A percentile compares a stretch with the other conserved stretches of the same genome.
phyloP scores from a whole-genome alignment of 2,888 invertebrate genomes.

The Melangyna quadrimaculata region DNA sequence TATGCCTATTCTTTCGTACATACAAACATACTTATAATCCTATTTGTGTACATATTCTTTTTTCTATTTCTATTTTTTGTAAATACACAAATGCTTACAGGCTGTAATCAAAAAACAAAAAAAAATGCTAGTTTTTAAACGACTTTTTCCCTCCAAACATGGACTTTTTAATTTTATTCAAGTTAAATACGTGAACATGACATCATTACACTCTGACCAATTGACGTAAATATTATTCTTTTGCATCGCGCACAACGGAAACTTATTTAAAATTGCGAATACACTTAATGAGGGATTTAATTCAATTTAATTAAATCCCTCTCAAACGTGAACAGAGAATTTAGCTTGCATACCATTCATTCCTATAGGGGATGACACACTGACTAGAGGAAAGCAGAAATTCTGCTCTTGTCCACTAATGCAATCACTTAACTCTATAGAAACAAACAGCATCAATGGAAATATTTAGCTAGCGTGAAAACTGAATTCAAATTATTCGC shows the following conservation, averaged over 20 bases:
- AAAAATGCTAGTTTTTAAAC: background rate
- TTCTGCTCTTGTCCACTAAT: constrained; percentile 46
- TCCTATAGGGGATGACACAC: constrained; percentile 41
- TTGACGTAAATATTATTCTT: constrained; percentile 19
- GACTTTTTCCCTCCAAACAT: background rate
- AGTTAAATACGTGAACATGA: constrained; percentile 34
- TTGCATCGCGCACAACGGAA: constrained; percentile 50
- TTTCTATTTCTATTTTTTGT: background rate
- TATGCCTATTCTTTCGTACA: no score
- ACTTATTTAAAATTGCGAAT: constrained; percentile 59
- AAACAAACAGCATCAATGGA: constrained; percentile 47
- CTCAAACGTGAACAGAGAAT: constrained; percentile 61
- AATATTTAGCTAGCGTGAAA: constrained; percentile 39
- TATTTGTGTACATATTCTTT: no score
- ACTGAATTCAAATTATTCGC: constrained; percentile 2
- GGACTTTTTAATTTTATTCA: constrained; percentile 16
- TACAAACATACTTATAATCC: no score
- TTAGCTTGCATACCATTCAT: constrained; percentile 36
- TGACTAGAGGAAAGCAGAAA: constrained; percentile 49
- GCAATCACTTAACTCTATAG: constrained; percentile 52
- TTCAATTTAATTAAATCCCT: constrained; percentile 68
- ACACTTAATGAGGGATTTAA: constrained; percentile 66
- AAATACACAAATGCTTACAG: background rate
- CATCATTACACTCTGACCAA: constrained; percentile 33
- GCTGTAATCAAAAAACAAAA: background rate